Percentiles rank a stretch among this genome's conserved stretches.
phyloP scores from a whole-genome alignment of 2,113 vertebrate genomes.

The Prionailurus bengalensis region DNA sequence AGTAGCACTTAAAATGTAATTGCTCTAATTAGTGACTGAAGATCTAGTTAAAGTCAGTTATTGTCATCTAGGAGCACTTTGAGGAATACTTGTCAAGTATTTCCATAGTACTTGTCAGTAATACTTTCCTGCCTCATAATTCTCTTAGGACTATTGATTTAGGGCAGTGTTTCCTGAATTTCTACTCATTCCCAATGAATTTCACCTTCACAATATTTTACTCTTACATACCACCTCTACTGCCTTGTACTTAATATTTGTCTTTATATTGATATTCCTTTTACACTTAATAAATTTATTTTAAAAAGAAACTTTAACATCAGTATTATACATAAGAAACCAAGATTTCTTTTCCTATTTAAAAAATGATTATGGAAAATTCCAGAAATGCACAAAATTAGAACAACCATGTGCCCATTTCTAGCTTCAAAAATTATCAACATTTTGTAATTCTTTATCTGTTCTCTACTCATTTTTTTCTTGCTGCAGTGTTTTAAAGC shows the following conservation, averaged over 20 bases:
- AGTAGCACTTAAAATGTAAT: not conserved
- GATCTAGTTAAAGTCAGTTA: not conserved
- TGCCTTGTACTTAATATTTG: not conserved
- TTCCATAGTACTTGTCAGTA: constrained; percentile 10
- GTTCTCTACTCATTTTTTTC: not conserved
- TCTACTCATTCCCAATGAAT: not conserved
- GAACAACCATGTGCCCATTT: not conserved
- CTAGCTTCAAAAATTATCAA: not conserved
- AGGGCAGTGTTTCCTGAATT: not conserved
- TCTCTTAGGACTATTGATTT: not conserved
- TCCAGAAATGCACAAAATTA: not conserved
- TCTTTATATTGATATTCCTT: not conserved
- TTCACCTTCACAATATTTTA: not conserved
- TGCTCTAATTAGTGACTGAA: not conserved
- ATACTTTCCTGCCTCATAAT: not conserved
- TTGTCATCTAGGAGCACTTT: not conserved
- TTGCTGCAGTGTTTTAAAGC: not conserved
- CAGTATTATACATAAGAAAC: not conserved
- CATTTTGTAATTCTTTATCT: constrained; percentile 12
- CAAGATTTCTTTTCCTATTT: not conserved
- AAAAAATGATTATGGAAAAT: not conserved
- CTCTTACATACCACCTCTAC: not conserved
- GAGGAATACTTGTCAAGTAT: not conserved
- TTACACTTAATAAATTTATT: not conserved
- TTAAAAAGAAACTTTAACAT: not conserved